These are phyloP conservation scores for Arizona elegans DNA, from an alignment of 2,113 vertebrate genomes.

Conservation along the genomic window DNA sequence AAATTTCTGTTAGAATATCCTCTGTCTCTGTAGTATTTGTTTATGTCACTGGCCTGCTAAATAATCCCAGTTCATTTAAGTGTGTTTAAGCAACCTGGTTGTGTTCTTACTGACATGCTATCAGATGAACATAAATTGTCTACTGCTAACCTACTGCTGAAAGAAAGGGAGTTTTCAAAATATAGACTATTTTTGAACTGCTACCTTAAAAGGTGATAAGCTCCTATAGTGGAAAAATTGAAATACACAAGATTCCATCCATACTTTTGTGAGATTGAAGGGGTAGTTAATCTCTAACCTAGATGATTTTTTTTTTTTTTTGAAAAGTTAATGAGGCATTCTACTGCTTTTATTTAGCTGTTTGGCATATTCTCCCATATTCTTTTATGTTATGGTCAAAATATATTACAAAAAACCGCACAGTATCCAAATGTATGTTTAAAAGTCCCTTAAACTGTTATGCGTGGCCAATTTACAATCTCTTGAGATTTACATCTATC, in stretches of 20 bases:
- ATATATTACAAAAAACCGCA: background rate
- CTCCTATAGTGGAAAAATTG: slow-evolving; percentile 33
- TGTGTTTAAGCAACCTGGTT: background rate
- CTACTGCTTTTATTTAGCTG: background rate
- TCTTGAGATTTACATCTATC: background rate
- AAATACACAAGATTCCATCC: slow-evolving; percentile 37
- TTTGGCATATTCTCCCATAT: slow-evolving; percentile 6
- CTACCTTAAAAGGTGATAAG: slow-evolving; percentile 34
- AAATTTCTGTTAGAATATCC: background rate
- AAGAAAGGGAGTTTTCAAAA: background rate
- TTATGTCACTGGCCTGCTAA: background rate
- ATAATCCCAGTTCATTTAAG: background rate
- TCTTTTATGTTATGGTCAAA: slow-evolving; percentile 5
- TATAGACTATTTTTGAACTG: background rate
- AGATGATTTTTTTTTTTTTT: background rate
- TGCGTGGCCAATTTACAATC: background rate
- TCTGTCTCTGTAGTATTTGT: background rate
- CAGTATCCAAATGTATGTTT: background rate
- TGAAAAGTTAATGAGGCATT: slow-evolving; percentile 24
- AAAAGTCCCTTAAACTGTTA: background rate
- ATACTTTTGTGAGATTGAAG: slow-evolving; percentile 32
- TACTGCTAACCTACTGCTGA: slow-evolving; percentile 20
- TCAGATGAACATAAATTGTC: slow-evolving; percentile 5
- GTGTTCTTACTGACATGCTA: background rate
- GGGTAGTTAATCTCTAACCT: slow-evolving; percentile 23